Conservation (phyloP, 1,140 invertebrate genomes). For the Monochamus saltuarius region DNA sequence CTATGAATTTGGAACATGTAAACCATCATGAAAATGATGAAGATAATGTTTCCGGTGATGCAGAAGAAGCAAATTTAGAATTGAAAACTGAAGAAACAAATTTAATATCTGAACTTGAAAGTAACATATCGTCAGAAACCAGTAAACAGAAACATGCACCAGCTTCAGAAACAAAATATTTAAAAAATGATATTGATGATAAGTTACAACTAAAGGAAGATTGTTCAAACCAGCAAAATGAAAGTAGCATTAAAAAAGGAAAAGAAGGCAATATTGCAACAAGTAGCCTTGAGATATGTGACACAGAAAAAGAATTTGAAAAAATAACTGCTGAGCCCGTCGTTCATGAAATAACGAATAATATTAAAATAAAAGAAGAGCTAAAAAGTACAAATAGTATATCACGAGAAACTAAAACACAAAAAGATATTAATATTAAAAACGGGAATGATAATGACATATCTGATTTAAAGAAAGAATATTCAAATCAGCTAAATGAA, state of each 20-base stretch:
- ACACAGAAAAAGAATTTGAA: no score
- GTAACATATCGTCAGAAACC: no score
- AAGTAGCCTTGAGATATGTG: no score
- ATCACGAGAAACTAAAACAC: background rate
- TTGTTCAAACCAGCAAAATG: no score
- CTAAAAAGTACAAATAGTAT: background rate
- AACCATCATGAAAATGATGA: background rate
- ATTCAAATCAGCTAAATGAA: background rate
- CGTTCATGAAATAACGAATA: background rate
- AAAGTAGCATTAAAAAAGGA: no score
- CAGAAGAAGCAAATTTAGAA: background rate
- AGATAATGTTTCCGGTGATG: background rate
- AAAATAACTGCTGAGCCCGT: no score
- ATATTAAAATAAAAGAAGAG: background rate
- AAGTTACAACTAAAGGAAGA: no score
- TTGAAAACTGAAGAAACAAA: background rate
- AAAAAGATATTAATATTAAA: constrained; percentile 5
- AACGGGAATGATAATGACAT: constrained; percentile 4
- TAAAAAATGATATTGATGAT: no score
- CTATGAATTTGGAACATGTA: background rate
- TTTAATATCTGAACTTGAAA: no score
- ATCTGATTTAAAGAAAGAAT: constrained; percentile 5
- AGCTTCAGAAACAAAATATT: no score
- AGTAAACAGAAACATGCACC: no score
- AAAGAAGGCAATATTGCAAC: no score